Base-by-base conservation (phyloP, 2,888 invertebrate species). In the Ecliptopera silaceata region DNA sequence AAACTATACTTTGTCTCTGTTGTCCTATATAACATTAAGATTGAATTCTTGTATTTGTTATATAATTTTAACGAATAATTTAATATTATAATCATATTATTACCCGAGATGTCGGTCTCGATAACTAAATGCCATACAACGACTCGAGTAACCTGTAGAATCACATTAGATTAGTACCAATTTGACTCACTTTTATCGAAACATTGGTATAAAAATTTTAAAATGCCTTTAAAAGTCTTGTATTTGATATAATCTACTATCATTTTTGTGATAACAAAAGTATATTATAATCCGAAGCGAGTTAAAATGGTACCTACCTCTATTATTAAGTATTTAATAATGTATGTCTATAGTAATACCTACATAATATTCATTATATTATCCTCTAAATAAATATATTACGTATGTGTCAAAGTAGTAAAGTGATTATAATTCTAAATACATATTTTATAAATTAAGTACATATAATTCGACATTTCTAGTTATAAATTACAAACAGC, bases 401-500 rank as follows among this genome's bases (percentile, higher is more conserved):
- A 39, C 41, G 52, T 57, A 53, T 72, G 77, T 77, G 77, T 82
- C 76, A 71, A 77, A 70, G 74, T 83, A 83, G 75, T 51, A 70
- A 76, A 75, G 72, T 69, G 74, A 77, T 75, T 79, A 77, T 83
- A 49, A 87, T 86, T 88, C 86, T 86, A 86, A 88, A 87, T 82
- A 79, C 71, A 74, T 71, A 69, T 63, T 60, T 68, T 86, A 87
- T 87, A 88, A 72, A 87, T 88, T 87, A 88, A 72, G 87, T 88
- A 88, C 68, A 75, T 68, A 70, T 75, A 69, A 81, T 79, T 80
- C 77, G 61, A 74, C 79, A 81, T 78, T 77, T 73, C 69, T 67
- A 82, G 82, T 78, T 73, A 80, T 73, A 80, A 82, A 84, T n/a
- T n/a, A n/a, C n/a, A 86, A 81, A 81, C 72, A 75, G 69, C 69